phyloP scores from a whole-genome alignment of 1,140 invertebrate genomes.

The Drosophila novamexicana region DNA sequence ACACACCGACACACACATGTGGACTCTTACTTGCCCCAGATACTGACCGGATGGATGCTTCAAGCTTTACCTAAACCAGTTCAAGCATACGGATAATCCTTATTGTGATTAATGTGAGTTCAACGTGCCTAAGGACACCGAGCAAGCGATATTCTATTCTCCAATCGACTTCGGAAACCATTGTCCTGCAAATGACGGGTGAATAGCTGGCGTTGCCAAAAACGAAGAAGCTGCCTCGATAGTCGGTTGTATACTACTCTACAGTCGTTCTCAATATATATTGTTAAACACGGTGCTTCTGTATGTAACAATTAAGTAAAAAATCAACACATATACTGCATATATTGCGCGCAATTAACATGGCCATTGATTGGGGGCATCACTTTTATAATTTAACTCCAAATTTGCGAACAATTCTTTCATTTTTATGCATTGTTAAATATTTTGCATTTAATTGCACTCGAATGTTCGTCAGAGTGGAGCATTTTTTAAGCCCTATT shows the following conservation, averaged over 20 bases:
- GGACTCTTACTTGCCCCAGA: background rate
- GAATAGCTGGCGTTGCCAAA: too few species aligned
- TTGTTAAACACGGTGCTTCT: background rate
- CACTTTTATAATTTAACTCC: constrained; percentile 51
- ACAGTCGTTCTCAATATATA: too few species aligned
- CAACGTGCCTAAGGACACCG: too few species aligned
- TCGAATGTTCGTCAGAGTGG: constrained; percentile 47
- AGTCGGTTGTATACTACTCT: too few species aligned
- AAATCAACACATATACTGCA: constrained; percentile 6
- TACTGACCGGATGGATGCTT: too few species aligned
- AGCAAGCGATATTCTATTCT: too few species aligned
- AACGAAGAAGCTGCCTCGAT: too few species aligned
- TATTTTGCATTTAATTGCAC: constrained; percentile 81
- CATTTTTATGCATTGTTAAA: constrained; percentile 60
- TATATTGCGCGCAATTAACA: constrained; percentile 49
- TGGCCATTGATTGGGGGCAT: constrained; percentile 42
- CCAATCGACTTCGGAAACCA: too few species aligned
- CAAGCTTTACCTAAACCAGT: too few species aligned
- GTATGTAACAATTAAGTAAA: background rate
- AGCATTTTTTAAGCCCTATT: constrained; percentile 50
- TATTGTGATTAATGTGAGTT: too few species aligned
- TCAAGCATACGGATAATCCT: too few species aligned
- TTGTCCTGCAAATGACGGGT: too few species aligned
- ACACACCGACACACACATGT: background rate
- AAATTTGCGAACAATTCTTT: constrained; percentile 43